A percentile compares a stretch with the other conserved stretches of the same genome.
phyloP scores from a whole-genome alignment of 2,113 vertebrate genomes.

The Labeo catla region DNA sequence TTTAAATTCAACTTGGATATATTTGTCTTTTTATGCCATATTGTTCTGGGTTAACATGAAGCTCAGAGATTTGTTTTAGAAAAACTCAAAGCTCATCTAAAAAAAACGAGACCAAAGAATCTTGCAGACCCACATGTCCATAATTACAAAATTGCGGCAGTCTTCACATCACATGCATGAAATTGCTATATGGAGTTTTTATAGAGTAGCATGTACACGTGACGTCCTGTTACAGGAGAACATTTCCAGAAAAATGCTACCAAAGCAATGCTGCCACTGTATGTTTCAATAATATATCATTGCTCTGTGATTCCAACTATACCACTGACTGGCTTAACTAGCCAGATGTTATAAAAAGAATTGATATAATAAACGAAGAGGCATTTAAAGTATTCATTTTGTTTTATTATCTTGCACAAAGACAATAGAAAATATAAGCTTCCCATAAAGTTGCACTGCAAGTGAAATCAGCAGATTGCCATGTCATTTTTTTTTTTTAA shows the following conservation, averaged over 20 bases:
- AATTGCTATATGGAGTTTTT: constrained; percentile 15
- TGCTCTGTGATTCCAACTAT: neutral
- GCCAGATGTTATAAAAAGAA: neutral
- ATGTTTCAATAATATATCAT: neutral
- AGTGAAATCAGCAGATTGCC: neutral
- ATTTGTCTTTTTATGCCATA: neutral
- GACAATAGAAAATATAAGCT: neutral
- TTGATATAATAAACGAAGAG: neutral
- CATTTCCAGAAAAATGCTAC: constrained; percentile 67
- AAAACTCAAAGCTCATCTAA: neutral
- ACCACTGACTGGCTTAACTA: neutral
- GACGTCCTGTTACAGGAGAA: neutral
- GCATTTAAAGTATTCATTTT: neutral
- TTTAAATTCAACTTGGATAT: neutral
- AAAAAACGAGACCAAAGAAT: constrained; percentile 10
- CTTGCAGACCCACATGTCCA: neutral
- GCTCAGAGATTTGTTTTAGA: neutral
- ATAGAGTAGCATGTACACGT: neutral
- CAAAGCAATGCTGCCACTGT: neutral
- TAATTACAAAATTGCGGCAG: neutral
- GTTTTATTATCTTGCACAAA: neutral
- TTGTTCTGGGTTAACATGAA: neutral
- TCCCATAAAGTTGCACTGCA: neutral
- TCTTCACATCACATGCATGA: neutral
- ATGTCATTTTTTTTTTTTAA: neutral